Conservation (phyloP, 2,797 vertebrate genomes). For the Danionella dracula region DNA sequence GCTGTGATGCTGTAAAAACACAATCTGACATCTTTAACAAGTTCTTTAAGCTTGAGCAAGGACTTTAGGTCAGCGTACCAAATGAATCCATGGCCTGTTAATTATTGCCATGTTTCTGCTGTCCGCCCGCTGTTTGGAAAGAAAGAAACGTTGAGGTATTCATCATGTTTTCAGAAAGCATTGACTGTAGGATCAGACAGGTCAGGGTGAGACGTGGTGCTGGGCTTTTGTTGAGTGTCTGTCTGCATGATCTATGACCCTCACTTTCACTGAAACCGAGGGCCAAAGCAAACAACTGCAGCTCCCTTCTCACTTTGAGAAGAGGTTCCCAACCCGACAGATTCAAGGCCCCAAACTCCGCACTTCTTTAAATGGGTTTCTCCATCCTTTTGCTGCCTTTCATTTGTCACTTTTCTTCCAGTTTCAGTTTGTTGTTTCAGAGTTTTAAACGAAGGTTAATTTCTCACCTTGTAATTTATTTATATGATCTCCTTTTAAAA, state of each 20-base stretch:
- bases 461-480: too few species aligned
- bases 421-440: too few species aligned
- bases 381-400: neutral
- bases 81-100: slow-evolving; percentile 17
- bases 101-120: slow-evolving; percentile 25
- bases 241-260: slow-evolving; percentile 27
- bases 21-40: slow-evolving; percentile 25
- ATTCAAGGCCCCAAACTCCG: neutral
- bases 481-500: too few species aligned
- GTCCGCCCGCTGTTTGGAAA: slow-evolving; percentile 15
- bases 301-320: slow-evolving; percentile 30
- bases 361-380: neutral
- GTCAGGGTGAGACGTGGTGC: slow-evolving; percentile 14
- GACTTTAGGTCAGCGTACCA: slow-evolving; percentile 8
- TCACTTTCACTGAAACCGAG: slow-evolving; percentile 19
- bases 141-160: neutral
- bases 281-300: slow-evolving; percentile 41
- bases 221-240: slow-evolving; percentile 15
- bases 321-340: neutral
- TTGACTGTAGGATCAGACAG: slow-evolving; percentile 18
- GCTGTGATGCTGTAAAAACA: slow-evolving; percentile 36
- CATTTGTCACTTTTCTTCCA: neutral
- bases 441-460: too few species aligned
- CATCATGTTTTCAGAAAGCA: neutral
- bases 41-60: slow-evolving; percentile 22